Evolutionary conservation across 2,888 invertebrate species (phyloP).

Genomic region (Drosophila colorata): DNA sequence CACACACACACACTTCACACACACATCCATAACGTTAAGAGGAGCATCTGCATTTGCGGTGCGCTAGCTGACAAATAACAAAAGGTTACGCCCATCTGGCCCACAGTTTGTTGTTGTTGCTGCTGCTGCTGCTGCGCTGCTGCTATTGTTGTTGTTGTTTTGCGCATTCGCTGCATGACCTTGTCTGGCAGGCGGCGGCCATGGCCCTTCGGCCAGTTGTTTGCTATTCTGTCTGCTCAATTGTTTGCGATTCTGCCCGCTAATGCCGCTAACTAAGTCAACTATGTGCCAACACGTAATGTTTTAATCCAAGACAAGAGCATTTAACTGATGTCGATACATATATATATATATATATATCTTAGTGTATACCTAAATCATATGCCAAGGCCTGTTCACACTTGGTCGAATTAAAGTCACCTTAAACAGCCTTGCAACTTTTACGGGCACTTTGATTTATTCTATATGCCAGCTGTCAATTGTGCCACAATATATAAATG

Average conservation of each 20-base stretch:
- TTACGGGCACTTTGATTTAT: constrained; percentile 18
- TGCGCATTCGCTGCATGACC: constrained; percentile 50
- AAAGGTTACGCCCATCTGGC: constrained; percentile 66
- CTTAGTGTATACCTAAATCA: too few species aligned
- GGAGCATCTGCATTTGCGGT: constrained; percentile 43
- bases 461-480: constrained; percentile 26
- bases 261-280: constrained; percentile 32
- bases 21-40: constrained; percentile 12
- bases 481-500: constrained; percentile 34
- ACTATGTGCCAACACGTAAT: not conserved
- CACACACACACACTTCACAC: not conserved
- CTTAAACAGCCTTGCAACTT: constrained; percentile 9
- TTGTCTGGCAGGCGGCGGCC: constrained; percentile 65
- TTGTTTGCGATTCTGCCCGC: constrained; percentile 33
- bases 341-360: not conserved
- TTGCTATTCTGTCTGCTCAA: constrained; percentile 57
- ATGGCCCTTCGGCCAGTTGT: constrained; percentile 49
- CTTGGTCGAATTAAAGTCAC: not conserved
- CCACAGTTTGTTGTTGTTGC: constrained; percentile 40
- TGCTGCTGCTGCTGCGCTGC: constrained; percentile 24
- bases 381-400: constrained; percentile 4
- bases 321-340: not conserved
- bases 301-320: not conserved
- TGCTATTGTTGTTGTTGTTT: constrained; percentile 24
- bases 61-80: constrained; percentile 58